phyloP scores from a whole-genome alignment of 1,140 invertebrate species.

The Drosophila equinoxialis region DNA sequence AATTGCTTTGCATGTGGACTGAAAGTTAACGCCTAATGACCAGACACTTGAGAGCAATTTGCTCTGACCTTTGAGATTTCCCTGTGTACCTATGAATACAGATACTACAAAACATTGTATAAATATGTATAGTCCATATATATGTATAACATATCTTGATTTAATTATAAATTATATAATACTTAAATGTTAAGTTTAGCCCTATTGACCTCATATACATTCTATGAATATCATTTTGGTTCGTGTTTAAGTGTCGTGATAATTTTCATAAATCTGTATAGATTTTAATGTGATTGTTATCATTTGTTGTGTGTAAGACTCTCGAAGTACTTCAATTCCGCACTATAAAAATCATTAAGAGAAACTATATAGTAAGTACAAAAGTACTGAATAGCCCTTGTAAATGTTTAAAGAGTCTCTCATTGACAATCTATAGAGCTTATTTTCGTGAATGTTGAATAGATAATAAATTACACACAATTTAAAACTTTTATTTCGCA shows the following conservation, averaged over 20 bases:
- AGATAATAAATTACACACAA: not conserved
- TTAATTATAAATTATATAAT: constrained; percentile 6
- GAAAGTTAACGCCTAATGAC: constrained; percentile 8
- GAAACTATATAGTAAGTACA: too few relatives aligned
- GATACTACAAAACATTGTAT: not conserved
- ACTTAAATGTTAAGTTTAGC: constrained; percentile 4
- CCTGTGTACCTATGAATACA: not conserved
- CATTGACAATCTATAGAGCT: not conserved
- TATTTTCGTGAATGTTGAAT: not conserved
- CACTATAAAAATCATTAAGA: too few relatives aligned
- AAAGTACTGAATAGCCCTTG: too few relatives aligned
- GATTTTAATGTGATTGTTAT: not conserved
- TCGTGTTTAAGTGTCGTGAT: constrained; percentile 1
- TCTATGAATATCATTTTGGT: not conserved
- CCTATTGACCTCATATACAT: not conserved
- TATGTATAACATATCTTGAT: not conserved
- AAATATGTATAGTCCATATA: not conserved
- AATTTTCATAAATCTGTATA: not conserved
- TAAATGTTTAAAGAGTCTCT: too few relatives aligned
- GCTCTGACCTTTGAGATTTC: constrained; percentile 7
- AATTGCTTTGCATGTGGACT: constrained; percentile 12
- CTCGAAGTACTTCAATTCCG: not conserved
- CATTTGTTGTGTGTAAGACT: not conserved
- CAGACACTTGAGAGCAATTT: constrained; percentile 19
- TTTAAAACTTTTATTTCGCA: not conserved